phyloP scores from a whole-genome alignment of 1,140 invertebrate species.

The Psix sp. region DNA sequence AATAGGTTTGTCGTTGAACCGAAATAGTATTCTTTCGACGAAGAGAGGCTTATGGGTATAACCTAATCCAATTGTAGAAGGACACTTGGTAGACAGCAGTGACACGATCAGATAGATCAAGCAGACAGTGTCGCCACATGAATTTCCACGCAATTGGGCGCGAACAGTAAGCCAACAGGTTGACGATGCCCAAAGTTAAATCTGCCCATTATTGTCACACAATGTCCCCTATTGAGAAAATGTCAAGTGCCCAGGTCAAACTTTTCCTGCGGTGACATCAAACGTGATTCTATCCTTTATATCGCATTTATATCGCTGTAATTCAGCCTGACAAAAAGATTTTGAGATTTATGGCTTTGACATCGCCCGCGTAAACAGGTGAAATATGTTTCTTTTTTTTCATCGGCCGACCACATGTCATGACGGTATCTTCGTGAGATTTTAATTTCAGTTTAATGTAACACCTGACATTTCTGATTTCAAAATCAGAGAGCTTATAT shows the following conservation, averaged over 20 bases:
- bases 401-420: neutral
- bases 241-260: constrained; percentile 48
- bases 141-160: constrained; percentile 59
- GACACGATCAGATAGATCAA: constrained; percentile 36
- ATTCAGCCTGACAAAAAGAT: constrained; percentile 39
- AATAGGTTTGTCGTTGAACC: constrained; percentile 15
- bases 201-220: constrained; percentile 55
- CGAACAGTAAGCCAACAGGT: constrained; percentile 47
- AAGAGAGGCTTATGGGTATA: constrained; percentile 33
- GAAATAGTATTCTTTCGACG: constrained; percentile 19
- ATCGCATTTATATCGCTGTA: constrained; percentile 51
- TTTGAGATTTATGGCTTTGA: constrained; percentile 53
- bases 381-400: constrained; percentile 20
- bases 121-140: constrained; percentile 39
- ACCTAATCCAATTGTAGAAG: constrained; percentile 35
- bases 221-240: constrained; percentile 47
- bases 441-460: too few species aligned
- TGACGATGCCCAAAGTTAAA: constrained; percentile 53
- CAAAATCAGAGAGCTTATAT: too few species aligned
- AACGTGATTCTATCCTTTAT: constrained; percentile 38
- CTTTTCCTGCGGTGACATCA: constrained; percentile 51
- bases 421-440: neutral
- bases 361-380: constrained; percentile 29
- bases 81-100: constrained; percentile 24
- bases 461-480: too few species aligned